These are phyloP conservation scores for Phalacrocorax pelagicus DNA, from an alignment of 2,113 vertebrate genomes.

Conservation along the genomic window DNA sequence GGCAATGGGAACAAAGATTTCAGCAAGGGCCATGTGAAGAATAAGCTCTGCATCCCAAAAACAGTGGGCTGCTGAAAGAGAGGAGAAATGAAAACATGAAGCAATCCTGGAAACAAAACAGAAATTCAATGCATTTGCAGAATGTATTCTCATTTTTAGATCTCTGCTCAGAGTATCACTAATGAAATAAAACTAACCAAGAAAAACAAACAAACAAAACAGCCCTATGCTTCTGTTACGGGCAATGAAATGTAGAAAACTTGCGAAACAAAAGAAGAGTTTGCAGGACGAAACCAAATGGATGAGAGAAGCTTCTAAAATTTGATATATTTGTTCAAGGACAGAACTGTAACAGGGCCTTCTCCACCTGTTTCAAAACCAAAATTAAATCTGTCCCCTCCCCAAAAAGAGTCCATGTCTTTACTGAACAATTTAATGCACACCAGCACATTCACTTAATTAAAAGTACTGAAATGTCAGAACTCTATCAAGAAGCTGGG, in stretches of 20 bases:
- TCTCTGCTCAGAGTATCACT: neutral
- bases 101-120: neutral
- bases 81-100: neutral
- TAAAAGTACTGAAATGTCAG: constrained; percentile 18
- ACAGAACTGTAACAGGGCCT: neutral
- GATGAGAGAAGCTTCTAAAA: neutral
- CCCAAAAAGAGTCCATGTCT: neutral
- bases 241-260: neutral
- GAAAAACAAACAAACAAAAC: neutral
- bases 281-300: neutral
- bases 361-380: neutral
- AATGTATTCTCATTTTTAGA: neutral
- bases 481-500: constrained; percentile 6
- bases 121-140: neutral
- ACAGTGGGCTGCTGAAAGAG: neutral
- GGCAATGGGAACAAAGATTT: neutral
- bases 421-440: neutral
- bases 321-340: neutral
- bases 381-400: neutral
- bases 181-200: neutral
- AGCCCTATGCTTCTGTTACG: neutral
- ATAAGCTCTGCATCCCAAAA: neutral
- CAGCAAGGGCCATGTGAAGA: neutral
- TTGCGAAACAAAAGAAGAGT: neutral
- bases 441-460: neutral